Evolutionary conservation across 2,797 vertebrate genomes (phyloP), one percentile per base, ranked within the genome.

Genomic region (Leptodactylus fallax): DNA sequence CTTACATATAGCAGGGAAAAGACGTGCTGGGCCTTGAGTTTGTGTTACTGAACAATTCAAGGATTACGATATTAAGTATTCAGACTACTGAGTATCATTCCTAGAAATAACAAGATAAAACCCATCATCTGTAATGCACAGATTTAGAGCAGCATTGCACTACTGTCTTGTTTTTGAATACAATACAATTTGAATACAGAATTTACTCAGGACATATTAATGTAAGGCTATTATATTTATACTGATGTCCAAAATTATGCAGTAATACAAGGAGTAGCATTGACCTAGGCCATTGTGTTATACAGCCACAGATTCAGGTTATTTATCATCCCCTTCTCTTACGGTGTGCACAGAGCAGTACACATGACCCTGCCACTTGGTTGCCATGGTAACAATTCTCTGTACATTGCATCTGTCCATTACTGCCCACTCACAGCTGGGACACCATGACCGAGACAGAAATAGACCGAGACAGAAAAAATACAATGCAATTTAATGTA

Each of bases 351-450:
- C 79, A 74, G 79, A 81, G 47, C 58, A 58, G 51, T 81, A 53
- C 85, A 79, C 55, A 86, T 63, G 61, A 87, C 74, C 79, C 81
- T 21, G 6, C 45, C 47, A 58, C 55, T 76, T 21, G 23, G 85
- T 89, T 87, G 47, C 85, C 21, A 89, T 89, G 85, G 88, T 71
- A 89, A 89, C 85, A 72, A 55, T 17, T 79, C 74, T 65, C 63
- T 63, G 85, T 79, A 79, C 63, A 79, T 49, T 60, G 72, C 61
- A 86, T 65, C 21, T 76, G 80, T 67, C 61, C 88, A 89, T 67
- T 81, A 60, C 61, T 86, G 85, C 74, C 82, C 45, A 63, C 61
- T 83, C 85, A 79, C 80, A 86, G 80, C 88, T 60, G 80, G 85
- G 69, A 61, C 74, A 23, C 53, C n/a, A 61, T n/a, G 82, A 72